phyloP scores from a whole-genome alignment of 2,888 invertebrate genomes.

The Tenthredo distinguenda region DNA sequence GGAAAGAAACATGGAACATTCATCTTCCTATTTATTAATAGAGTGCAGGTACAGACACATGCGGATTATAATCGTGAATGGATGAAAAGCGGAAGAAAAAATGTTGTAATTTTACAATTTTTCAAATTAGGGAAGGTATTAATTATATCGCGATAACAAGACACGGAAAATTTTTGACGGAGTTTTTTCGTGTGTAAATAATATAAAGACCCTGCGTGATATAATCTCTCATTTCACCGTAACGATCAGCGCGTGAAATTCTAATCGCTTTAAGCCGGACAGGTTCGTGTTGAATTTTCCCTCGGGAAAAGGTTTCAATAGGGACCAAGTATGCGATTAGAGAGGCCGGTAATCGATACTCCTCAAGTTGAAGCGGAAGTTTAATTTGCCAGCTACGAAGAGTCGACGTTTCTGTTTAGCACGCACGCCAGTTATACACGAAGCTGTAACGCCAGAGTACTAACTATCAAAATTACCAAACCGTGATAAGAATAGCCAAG shows the following conservation, averaged over 20 bases:
- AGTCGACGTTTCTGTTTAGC: background rate
- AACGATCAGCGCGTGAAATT: constrained; percentile 36
- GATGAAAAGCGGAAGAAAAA: background rate
- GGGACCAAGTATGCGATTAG: constrained; percentile 33
- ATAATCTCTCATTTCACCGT: constrained; percentile 19
- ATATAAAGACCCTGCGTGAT: constrained; percentile 10
- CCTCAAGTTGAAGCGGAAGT: constrained; percentile 36
- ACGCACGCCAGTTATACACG: background rate
- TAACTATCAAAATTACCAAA: background rate
- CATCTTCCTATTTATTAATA: too few relatives aligned
- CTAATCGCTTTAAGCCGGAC: constrained; percentile 39
- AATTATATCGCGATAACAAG: background rate
- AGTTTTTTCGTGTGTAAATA: background rate
- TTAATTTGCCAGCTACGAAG: constrained; percentile 35
- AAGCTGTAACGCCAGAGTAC: background rate
- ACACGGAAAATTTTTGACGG: background rate
- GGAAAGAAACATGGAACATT: too few relatives aligned
- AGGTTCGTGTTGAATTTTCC: constrained; percentile 39
- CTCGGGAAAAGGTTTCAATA: constrained; percentile 37
- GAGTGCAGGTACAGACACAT: background rate
- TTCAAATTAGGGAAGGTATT: background rate
- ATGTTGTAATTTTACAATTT: background rate
- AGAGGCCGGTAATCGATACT: constrained; percentile 35
- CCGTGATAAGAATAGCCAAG: background rate
- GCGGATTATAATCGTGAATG: background rate